These are phyloP conservation scores for Drosophila mayri DNA, from an alignment of 1,140 invertebrate genomes.

Conservation along the genomic window DNA sequence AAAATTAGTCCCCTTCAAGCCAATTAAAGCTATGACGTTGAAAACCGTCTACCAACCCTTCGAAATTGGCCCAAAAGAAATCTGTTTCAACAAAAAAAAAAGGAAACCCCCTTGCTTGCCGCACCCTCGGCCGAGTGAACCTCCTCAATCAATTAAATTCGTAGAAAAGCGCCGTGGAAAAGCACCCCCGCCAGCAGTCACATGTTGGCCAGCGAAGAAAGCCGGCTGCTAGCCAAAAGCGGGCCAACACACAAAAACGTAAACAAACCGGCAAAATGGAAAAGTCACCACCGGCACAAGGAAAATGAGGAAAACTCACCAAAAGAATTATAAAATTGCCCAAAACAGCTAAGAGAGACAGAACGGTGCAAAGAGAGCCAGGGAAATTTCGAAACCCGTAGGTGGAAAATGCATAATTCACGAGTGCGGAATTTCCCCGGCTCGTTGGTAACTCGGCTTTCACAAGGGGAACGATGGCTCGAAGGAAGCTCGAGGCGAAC, in stretches of 20 bases:
- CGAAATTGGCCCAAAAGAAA: conserved; percentile 1
- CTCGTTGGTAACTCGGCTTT: conserved; percentile 17
- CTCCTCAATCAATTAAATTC: conserved; percentile 44
- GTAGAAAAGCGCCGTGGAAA: conserved; percentile 16
- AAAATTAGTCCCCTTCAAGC: not conserved
- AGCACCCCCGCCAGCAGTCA: conserved; percentile 43
- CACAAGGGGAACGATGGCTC: conserved; percentile 33
- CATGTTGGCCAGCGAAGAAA: conserved; percentile 59
- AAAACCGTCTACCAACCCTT: conserved; percentile 27
- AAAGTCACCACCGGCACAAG: conserved; percentile 48
- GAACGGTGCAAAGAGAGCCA: conserved; percentile 10
- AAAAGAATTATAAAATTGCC: conserved; percentile 16
- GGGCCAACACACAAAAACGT: conserved; percentile 66
- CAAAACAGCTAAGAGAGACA: conserved; percentile 31
- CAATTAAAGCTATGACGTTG: conserved; percentile 13
- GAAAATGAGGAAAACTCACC: conserved; percentile 58
- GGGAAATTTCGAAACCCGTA: conserved; percentile 37
- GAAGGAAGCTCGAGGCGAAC: conserved; percentile 74
- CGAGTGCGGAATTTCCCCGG: conserved; percentile 22
- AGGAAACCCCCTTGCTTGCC: not conserved
- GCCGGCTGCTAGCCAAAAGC: conserved; percentile 57
- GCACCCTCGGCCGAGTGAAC: conserved; percentile 12
- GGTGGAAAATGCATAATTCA: conserved; percentile 44
- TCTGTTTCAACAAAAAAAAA: conserved; percentile 8
- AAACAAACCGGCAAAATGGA: conserved; percentile 82